Evolutionary conservation across 1,140 invertebrate species (phyloP), one percentile per base, ranked within the genome.

Genomic region (Drosophila willistoni): DNA sequence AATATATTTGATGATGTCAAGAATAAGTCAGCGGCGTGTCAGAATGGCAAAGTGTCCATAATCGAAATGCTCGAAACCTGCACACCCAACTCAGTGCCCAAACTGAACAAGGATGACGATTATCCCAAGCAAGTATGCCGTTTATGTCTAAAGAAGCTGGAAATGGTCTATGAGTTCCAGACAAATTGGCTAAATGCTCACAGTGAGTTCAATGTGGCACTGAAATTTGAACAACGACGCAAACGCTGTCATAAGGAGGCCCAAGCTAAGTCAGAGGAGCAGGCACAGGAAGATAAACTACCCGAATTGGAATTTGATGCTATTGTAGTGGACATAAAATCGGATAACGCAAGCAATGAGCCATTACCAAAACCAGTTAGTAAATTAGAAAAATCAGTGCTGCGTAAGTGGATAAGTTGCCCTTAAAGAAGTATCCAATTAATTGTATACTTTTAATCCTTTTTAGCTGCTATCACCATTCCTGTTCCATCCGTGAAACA

Each of bases 71-170:
- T 83, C 5, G 19, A 56, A 1, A 12, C 14, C 13, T 90, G 82
- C 29, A 7, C 63, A 13, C 82, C 79, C 29, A 44, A 68, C n/a
- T 70, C 65, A 7, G 10, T 79, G 55, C 59, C 74, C 9, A 17
- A 61, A 3, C 1, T 76, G 14, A n/a, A 25, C 7, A 12, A 64
- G 7, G 42, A 63, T 9, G 73, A 86, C 25, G 72, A 79, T 5
- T 90, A 87, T 60, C 87, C 87, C 12, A 75, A 89, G 57, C 76
- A 71, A 36, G 87, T 90, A n/a, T 90, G 87, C 19, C 74, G 77
- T 12, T 56, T 80, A 3, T 90, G 87, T 25, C 6, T 74, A 0
- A 87, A 81, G n/a, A 74, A 87, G 19, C 56, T 90, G 13, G 61
- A 42, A 1, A 69, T 81, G 62, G 66, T 65, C 1, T 87, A 79